These are phyloP conservation scores for Wasmannia auropunctata DNA, from an alignment of 1,140 invertebrate species.

Conservation along the genomic window DNA sequence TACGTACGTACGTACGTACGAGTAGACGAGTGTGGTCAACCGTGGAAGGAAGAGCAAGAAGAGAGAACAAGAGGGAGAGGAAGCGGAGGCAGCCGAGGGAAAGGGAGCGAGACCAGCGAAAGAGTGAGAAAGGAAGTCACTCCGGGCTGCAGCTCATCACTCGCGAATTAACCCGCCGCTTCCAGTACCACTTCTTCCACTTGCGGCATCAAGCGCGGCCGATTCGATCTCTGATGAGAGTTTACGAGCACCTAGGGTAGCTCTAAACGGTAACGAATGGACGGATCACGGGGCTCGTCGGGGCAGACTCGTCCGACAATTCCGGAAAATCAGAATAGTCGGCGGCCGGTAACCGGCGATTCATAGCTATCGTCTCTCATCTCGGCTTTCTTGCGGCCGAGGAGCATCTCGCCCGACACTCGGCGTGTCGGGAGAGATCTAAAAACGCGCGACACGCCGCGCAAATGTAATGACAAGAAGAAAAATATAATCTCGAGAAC, in stretches of 20 bases:
- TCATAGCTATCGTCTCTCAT: constrained; percentile 5
- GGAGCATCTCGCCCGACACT: neutral
- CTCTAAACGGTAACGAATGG: constrained; percentile 72
- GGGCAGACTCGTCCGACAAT: constrained; percentile 6
- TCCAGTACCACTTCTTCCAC: constrained; percentile 72
- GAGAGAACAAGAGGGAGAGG: constrained; percentile 47
- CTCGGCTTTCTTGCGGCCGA: neutral
- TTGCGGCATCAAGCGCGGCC: constrained; percentile 45
- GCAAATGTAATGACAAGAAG: neutral
- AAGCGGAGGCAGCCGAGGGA: constrained; percentile 9
- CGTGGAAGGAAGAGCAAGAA: constrained; percentile 51
- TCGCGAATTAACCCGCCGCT: constrained; percentile 75
- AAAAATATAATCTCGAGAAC: neutral
- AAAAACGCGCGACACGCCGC: neutral
- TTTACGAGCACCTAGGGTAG: constrained; percentile 70
- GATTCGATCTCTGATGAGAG: constrained; percentile 76
- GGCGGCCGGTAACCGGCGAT: constrained; percentile 30
- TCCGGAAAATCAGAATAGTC: constrained; percentile 54
- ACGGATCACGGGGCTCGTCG: neutral
- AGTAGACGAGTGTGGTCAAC: constrained; percentile 59
- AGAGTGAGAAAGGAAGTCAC: constrained; percentile 66
- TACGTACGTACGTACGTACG: constrained; percentile 14
- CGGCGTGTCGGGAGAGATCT: neutral
- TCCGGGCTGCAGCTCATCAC: constrained; percentile 71
- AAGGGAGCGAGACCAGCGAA: constrained; percentile 38